Percentiles rank a stretch among this genome's conserved stretches.
These are phyloP conservation scores for Brotula barbata DNA, from an alignment of 2,797 vertebrate species.

Conservation along the genomic window DNA sequence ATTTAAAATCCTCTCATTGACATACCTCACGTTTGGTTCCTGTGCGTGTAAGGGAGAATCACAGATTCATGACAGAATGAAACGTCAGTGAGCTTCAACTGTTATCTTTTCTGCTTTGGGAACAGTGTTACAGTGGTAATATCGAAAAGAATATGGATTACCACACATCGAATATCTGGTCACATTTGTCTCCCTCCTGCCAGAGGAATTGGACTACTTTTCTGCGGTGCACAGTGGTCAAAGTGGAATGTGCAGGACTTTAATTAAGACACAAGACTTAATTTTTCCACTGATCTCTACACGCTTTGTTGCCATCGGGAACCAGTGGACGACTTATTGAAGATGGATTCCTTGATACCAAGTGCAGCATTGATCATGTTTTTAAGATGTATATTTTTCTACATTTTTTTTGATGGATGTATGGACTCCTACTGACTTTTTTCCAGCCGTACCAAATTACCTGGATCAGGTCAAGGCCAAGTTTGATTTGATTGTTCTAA, in stretches of 20 bases:
- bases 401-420: constrained; percentile 47
- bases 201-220: constrained; percentile 48
- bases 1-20: constrained; percentile 18
- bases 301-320: constrained; percentile 8
- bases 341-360: constrained; percentile 60
- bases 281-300: constrained; percentile 18
- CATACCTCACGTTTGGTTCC: constrained; percentile 36
- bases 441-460: constrained; percentile 31
- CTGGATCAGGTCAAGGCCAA: constrained; percentile 47
- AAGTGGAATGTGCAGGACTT: constrained; percentile 46
- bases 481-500: constrained; percentile 45
- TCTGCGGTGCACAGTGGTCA: constrained; percentile 18
- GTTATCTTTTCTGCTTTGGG: constrained; percentile 19
- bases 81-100: constrained; percentile 21
- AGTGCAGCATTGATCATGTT: constrained; percentile 12
- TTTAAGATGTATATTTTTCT: not conserved
- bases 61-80: constrained; percentile 26
- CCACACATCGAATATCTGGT: constrained; percentile 23
- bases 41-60: constrained; percentile 15
- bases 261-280: constrained; percentile 45
- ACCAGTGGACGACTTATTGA: constrained; percentile 21
- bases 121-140: constrained; percentile 29
- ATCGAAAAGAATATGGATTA: constrained; percentile 65
- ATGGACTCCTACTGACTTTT: constrained; percentile 42
- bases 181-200: constrained; percentile 23